Percentiles rank a stretch among this genome's conserved stretches.
Evolutionary conservation across 2,113 vertebrate species (phyloP).

Genomic region (Prochilodus magdalenae): DNA sequence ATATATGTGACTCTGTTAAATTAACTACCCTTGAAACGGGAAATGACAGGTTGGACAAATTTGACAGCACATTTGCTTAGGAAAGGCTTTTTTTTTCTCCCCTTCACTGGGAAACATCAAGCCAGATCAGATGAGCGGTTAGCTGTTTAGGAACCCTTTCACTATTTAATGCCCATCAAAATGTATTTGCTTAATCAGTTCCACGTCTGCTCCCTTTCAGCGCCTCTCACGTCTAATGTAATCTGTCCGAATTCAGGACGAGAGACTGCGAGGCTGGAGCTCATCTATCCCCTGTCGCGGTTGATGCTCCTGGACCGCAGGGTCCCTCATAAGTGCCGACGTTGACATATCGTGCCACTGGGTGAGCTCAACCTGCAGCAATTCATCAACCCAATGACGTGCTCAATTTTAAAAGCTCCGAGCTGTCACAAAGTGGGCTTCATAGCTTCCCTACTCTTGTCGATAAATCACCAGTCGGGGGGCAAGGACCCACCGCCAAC

Average conservation of each 20-base stretch:
- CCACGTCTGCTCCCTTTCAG: conserved; percentile 1
- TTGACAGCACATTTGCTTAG: conserved; percentile 19
- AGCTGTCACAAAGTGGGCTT: conserved; percentile 75
- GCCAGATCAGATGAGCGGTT: conserved; percentile 2
- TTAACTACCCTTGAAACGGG: conserved; percentile 13
- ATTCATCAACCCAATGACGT: conserved; percentile 76
- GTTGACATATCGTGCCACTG: conserved; percentile 71
- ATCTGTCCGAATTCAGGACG: conserved; percentile 35
- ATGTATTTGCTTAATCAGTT: conserved; percentile 30
- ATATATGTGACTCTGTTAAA: conserved; percentile 30
- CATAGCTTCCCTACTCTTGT: conserved; percentile 69
- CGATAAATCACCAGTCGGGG: conserved; percentile 72
- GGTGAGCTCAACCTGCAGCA: conserved; percentile 62
- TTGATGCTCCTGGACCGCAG: conserved; percentile 48
- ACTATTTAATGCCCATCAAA: conserved; percentile 29
- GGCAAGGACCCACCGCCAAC: conserved; percentile 48
- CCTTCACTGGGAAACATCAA: conserved; percentile 1
- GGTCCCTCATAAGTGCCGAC: conserved; percentile 72
- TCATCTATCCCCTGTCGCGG: conserved; percentile 45
- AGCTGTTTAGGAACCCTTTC: background rate
- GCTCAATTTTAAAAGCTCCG: conserved; percentile 74
- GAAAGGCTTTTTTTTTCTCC: background rate
- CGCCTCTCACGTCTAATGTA: conserved; percentile 20
- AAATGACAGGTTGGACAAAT: conserved; percentile 31
- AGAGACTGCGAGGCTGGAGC: conserved; percentile 19